Conservation (phyloP, 2,113 vertebrate genomes). For the Oostethus manadensis region DNA sequence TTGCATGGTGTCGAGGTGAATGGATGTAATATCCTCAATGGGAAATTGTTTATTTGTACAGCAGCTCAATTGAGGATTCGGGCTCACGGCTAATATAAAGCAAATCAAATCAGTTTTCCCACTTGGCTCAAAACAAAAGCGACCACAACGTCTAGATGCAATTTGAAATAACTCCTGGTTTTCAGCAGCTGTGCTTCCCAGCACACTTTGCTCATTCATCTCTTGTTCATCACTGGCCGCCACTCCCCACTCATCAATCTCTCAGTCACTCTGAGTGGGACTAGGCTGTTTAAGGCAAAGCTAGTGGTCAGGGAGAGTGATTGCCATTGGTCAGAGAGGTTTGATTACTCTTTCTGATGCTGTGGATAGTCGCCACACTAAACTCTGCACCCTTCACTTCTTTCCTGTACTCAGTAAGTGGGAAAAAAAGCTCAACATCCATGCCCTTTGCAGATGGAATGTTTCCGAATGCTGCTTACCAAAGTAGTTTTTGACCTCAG, state of each 20-base stretch:
- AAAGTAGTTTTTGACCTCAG: conserved; percentile 42
- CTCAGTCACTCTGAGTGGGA: conserved; percentile 29
- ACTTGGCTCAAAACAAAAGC: too few species aligned
- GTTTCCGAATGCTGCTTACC: conserved; percentile 39
- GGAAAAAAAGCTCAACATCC: conserved; percentile 64
- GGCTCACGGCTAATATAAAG: conserved; percentile 6
- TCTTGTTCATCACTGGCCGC: conserved; percentile 27
- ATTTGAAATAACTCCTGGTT: conserved; percentile 34
- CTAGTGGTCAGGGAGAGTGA: conserved; percentile 28
- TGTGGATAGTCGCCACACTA: conserved; percentile 36
- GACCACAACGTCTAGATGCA: too few species aligned
- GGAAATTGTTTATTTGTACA: conserved; percentile 5
- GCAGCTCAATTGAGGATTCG: not conserved
- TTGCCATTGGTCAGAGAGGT: conserved; percentile 43
- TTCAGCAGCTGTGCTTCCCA: conserved; percentile 19
- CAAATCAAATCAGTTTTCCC: conserved; percentile 20
- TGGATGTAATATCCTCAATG: conserved; percentile 7
- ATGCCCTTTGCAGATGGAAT: conserved; percentile 51
- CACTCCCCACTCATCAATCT: conserved; percentile 46
- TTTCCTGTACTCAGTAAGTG: conserved; percentile 33
- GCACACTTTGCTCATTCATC: conserved; percentile 24
- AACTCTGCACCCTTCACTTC: conserved; percentile 10
- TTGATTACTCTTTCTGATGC: conserved; percentile 46
- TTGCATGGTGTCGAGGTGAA: conserved; percentile 30
- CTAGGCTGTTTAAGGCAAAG: conserved; percentile 50